A percentile compares a stretch with the other conserved stretches of the same genome.
Conservation (phyloP, 2,888 invertebrate species). For the Polietes domitor region DNA sequence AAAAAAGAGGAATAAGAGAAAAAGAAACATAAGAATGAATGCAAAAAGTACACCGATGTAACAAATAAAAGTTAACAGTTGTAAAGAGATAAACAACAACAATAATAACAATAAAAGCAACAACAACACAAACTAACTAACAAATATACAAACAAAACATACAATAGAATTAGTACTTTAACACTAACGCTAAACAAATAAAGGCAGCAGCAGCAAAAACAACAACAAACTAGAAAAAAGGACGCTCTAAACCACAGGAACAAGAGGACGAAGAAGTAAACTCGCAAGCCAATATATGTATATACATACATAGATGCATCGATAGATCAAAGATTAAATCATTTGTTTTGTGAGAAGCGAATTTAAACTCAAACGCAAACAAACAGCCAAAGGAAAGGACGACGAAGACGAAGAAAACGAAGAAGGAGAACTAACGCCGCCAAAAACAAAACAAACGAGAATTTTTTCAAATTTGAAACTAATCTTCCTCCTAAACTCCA, state of each 20-base stretch:
- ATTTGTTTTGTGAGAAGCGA: slow-evolving; percentile 44
- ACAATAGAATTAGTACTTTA: slow-evolving; percentile 15
- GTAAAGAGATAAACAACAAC: slow-evolving; percentile 42
- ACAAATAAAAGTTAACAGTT: slow-evolving; percentile 62
- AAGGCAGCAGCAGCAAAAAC: slow-evolving; percentile 27
- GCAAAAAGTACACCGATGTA: slow-evolving; percentile 57
- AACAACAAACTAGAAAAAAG: slow-evolving; percentile 18
- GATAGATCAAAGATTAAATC: slow-evolving; percentile 45
- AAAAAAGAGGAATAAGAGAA: slow-evolving; percentile 7
- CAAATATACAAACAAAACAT: not conserved
- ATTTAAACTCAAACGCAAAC: slow-evolving; percentile 41
- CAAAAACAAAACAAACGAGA: slow-evolving; percentile 17
- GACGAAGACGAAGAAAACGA: not conserved
- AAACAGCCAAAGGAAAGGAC: slow-evolving; percentile 20
- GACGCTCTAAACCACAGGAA: not conserved
- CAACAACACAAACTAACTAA: slow-evolving; percentile 32
- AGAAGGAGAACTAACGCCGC: slow-evolving; percentile 26
- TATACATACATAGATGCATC: slow-evolving; percentile 21
- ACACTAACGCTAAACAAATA: slow-evolving; percentile 7
- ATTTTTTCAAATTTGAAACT: slow-evolving; percentile 21
- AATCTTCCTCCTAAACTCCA: slow-evolving; percentile 1
- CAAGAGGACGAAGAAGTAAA: not conserved
- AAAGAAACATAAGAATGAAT: not conserved
- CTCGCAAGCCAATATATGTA: slow-evolving; percentile 25
- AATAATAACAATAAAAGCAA: slow-evolving; percentile 49